A percentile compares a stretch with the other conserved stretches of the same genome.
These are phyloP conservation scores for Drosophila mayaguana DNA, from an alignment of 2,888 invertebrate genomes.

Conservation along the genomic window DNA sequence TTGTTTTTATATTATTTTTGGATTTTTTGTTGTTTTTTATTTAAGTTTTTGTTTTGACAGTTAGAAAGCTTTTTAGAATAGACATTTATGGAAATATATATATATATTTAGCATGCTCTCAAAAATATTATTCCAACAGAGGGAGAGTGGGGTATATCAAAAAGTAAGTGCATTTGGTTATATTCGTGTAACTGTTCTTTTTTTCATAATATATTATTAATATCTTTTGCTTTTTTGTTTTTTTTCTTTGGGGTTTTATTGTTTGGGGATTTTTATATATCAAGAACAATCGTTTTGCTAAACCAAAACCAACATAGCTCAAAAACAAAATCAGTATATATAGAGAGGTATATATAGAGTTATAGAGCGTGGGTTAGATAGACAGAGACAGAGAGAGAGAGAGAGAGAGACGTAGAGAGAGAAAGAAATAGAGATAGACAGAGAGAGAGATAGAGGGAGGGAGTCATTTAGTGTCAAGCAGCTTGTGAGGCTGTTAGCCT, in stretches of 20 bases:
- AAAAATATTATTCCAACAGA: slow-evolving; percentile 79
- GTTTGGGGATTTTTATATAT: slow-evolving; percentile 33
- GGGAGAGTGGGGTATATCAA: slow-evolving; percentile 61
- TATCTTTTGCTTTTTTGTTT: slow-evolving; percentile 29
- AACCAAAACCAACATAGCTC: slow-evolving; percentile 77
- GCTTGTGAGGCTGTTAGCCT: slow-evolving; percentile 29
- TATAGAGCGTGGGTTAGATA: slow-evolving; percentile 53
- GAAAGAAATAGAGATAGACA: slow-evolving; percentile 38
- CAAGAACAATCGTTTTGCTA: slow-evolving; percentile 70
- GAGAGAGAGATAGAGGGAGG: slow-evolving; percentile 36
- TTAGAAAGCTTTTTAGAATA: slow-evolving; percentile 79
- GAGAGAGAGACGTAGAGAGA: slow-evolving; percentile 42
- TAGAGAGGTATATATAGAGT: slow-evolving; percentile 59
- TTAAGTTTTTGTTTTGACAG: slow-evolving; percentile 55
- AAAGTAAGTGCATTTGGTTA: slow-evolving; percentile 73
- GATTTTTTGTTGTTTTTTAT: slow-evolving; percentile 21
- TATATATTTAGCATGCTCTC: slow-evolving; percentile 82
- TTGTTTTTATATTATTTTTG: slow-evolving; percentile 23
- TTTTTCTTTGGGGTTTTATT: slow-evolving; percentile 23
- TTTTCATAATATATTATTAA: slow-evolving; percentile 1
- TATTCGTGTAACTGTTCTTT: slow-evolving; percentile 45
- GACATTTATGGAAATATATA: slow-evolving; percentile 82
- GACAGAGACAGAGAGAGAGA: slow-evolving; percentile 43
- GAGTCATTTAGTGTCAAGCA: slow-evolving; percentile 23
- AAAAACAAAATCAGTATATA: slow-evolving; percentile 75